phyloP scores from a whole-genome alignment of 2,888 invertebrate species.

The Mantis religiosa region DNA sequence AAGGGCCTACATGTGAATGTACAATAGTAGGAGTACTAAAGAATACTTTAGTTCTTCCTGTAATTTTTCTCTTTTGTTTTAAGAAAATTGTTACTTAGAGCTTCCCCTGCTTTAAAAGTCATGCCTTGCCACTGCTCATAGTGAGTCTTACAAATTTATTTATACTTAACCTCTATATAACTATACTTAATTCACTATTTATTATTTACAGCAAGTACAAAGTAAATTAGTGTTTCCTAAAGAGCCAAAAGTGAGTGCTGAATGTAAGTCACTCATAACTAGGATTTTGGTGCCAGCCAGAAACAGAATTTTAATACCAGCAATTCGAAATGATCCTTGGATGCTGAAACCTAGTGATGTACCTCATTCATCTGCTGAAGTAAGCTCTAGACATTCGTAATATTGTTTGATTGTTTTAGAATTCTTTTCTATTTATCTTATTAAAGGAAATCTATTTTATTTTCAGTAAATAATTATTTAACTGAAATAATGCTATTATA shows the following conservation, averaged over 20 bases:
- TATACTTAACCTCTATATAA: neutral
- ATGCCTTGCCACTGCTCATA: no score
- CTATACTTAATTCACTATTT: neutral
- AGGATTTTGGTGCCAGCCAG: slow-evolving; percentile 68
- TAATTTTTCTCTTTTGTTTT: no score
- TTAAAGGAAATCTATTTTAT: no score
- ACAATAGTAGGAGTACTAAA: no score
- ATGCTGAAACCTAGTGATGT: slow-evolving; percentile 36
- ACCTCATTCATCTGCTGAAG: neutral
- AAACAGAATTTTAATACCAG: slow-evolving; percentile 58
- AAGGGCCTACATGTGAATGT: no score
- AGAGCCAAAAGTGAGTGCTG: slow-evolving; percentile 59
- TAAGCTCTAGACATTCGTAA: neutral
- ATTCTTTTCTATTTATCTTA: no score
- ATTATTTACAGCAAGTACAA: slow-evolving; percentile 62
- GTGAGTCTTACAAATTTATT: neutral
- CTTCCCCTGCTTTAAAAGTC: no score
- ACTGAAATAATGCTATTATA: neutral
- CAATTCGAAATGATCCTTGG: slow-evolving; percentile 68
- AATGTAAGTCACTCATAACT: slow-evolving; percentile 64
- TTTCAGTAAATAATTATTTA: no score
- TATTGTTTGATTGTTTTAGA: no score
- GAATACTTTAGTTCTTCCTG: no score
- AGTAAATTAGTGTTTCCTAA: slow-evolving; percentile 64
- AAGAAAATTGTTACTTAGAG: no score